Base-by-base conservation (phyloP, 2,113 vertebrate genomes). In the Perccottus glenii region DNA sequence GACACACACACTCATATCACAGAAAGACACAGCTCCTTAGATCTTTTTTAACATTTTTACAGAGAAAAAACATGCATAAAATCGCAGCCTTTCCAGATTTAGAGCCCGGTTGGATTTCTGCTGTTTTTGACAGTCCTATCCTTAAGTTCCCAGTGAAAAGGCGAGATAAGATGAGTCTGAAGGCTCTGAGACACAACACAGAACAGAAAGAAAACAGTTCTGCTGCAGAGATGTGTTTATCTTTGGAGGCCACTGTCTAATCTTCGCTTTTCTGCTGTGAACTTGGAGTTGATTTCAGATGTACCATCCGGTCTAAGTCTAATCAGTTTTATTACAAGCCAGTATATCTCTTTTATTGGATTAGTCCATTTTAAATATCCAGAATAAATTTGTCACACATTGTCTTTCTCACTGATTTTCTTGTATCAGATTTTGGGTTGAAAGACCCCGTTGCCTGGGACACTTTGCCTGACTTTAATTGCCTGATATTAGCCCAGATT, bases 401-500 rank as follows among this genome's bases (percentile, higher is more conserved):
- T 46, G 44, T 40, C 44, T 11, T 46, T 14, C 44, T 46, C 44
- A 40, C 8, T 5, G 2, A 48, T 15, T 15, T 1, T 48, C 15
- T 14, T 5, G 11, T 27, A 51, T 11, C 16, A 32, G 16, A 11
- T 5, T 10, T 19, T 51, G 19, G 19, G 19, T 27, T 14, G 16
- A 9, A 3, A 32, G 19, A 27, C 19, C 19, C 9, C 1, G 12
- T 48, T 48, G 49, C 38, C 38, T 40, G 38, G 38, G 5, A 40
- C 5, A 4, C 49, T 9, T 10, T 5, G 19, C 9, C 53, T 65
- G 9, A 27, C 19, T 27, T 27, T 70, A 78, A 76, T 57, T 73
- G 74, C 59, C 64, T 51, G 12, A 62, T 46, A 82, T 82, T 80
- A 84, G 72, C 74, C 65, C 74, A 78, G 67, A 67, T 72, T 64